A percentile compares a stretch with the other conserved stretches of the same genome.
Conservation (phyloP, 2,113 vertebrate genomes). For the cattle (Bos taurus) region DNA sequence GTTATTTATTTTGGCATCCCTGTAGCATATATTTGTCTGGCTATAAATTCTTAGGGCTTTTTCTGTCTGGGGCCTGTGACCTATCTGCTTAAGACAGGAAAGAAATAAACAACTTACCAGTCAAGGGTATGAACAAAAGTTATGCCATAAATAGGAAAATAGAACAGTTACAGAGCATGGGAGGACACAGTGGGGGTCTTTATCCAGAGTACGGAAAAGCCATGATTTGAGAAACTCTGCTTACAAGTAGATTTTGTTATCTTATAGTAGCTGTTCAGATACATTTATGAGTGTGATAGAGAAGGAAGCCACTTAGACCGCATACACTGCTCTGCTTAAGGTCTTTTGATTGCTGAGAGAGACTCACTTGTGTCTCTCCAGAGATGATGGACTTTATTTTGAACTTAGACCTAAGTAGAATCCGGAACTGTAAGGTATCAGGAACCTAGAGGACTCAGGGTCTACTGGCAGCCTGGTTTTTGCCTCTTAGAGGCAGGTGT, state of each 20-base stretch:
- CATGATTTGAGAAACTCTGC: background rate
- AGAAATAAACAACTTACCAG: background rate
- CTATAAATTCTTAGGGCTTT: constrained; percentile 19
- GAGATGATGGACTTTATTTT: background rate
- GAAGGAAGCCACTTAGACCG: background rate
- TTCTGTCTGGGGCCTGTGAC: background rate
- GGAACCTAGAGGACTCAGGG: background rate
- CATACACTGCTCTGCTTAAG: background rate
- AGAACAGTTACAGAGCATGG: background rate
- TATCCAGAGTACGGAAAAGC: background rate
- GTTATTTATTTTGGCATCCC: constrained; percentile 37
- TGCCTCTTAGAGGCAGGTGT: background rate
- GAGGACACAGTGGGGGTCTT: background rate
- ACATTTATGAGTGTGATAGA: too few relatives aligned
- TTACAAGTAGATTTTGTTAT: background rate
- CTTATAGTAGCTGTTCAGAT: background rate
- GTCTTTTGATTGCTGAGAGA: background rate
- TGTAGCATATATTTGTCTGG: background rate
- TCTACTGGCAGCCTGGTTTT: background rate
- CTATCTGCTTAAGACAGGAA: background rate
- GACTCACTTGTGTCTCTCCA: background rate
- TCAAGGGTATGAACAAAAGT: background rate
- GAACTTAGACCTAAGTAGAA: background rate
- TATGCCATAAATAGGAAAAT: background rate
- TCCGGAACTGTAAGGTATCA: background rate